Conservation (phyloP, 2,888 invertebrate genomes). For the Scaptomyza cyrtandrae region DNA sequence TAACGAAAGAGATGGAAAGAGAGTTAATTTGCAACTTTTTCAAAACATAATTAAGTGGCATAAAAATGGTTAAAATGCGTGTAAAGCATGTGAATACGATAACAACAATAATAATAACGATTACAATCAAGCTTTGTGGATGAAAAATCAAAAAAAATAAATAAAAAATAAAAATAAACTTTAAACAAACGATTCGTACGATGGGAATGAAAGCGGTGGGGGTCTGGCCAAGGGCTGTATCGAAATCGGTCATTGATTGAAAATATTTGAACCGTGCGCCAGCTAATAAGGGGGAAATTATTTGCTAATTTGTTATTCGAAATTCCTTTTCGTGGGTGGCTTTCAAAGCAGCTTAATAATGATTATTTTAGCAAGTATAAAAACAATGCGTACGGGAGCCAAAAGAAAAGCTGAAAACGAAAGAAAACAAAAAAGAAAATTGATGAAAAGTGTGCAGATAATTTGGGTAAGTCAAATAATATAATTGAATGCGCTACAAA, state of each 20-base stretch:
- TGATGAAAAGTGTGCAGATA: conserved; percentile 16
- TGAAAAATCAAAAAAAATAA: conserved; percentile 45
- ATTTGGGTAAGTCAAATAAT: conserved; percentile 12
- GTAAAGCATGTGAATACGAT: conserved; percentile 26
- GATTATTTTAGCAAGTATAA: conserved; percentile 46
- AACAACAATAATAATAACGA: conserved; percentile 42
- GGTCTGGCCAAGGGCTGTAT: background rate
- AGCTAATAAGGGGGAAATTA: conserved; percentile 70
- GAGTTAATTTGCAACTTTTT: conserved; percentile 59
- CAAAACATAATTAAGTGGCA: conserved; percentile 64
- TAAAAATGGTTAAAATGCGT: conserved; percentile 56
- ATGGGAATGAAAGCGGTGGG: background rate
- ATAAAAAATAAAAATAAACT: conserved; percentile 47
- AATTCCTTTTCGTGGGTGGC: conserved; percentile 26
- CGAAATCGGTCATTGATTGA: conserved; percentile 57
- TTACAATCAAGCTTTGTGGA: conserved; percentile 47
- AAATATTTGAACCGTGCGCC: conserved; percentile 53
- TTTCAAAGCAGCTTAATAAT: conserved; percentile 68
- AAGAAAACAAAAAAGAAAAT: conserved; percentile 17
- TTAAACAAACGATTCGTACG: conserved; percentile 48
- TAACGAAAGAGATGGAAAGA: background rate
- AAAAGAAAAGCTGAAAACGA: conserved; percentile 54
- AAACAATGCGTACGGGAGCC: conserved; percentile 34
- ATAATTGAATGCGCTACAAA: conserved; percentile 25
- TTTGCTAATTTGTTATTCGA: conserved; percentile 70